Evolutionary conservation across 2,888 invertebrate species (phyloP).

Genomic region (Lycophotia porphyrea): DNA sequence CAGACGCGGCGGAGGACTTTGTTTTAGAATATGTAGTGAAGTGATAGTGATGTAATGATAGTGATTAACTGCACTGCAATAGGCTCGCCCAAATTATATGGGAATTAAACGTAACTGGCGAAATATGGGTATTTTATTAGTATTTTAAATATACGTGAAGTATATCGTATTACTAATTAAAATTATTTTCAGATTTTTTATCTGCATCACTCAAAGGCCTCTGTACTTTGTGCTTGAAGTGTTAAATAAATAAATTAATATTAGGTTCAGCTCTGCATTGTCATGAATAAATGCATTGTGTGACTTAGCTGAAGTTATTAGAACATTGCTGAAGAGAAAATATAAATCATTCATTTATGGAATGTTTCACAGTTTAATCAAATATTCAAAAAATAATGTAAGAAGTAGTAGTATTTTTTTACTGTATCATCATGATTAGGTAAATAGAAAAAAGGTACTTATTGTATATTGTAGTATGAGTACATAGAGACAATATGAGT

Average conservation of each 20-base stretch:
- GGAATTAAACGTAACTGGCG: not conserved
- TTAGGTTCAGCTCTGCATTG: not conserved
- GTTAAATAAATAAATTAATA: not conserved
- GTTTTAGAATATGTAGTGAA: no score
- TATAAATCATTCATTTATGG: not conserved
- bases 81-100: not conserved
- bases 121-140: not conserved
- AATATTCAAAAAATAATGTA: not conserved
- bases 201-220: no score
- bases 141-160: no score
- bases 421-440: not conserved
- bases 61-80: not conserved
- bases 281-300: not conserved
- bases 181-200: no score
- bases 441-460: conserved; percentile 13
- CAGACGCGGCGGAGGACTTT: no score
- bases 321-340: not conserved
- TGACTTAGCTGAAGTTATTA: not conserved
- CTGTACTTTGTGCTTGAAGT: no score
- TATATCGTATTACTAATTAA: no score
- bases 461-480: no score
- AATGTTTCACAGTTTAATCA: not conserved
- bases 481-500: not conserved
- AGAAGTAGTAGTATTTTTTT: not conserved
- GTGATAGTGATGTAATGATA: no score